Conservation (phyloP, 1,140 invertebrate species). For the Solenopsis fugax region DNA sequence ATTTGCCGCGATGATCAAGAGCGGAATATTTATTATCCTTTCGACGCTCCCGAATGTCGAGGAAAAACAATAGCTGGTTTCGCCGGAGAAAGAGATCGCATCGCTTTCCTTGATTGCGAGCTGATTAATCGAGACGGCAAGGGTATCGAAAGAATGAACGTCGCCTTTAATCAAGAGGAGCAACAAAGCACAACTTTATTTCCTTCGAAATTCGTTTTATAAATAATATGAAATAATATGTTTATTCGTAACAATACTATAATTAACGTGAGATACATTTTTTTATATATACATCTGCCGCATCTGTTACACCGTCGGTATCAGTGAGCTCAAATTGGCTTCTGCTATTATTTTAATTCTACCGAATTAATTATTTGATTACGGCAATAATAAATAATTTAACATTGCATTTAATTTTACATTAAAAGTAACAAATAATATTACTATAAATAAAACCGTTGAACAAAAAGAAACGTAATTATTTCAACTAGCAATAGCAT, state of each 20-base stretch:
- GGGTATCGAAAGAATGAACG: slow-evolving; percentile 27
- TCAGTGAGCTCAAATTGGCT: not conserved
- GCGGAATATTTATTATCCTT: slow-evolving; percentile 59
- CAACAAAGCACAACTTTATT: slow-evolving; percentile 3
- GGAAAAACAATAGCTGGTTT: slow-evolving; percentile 45
- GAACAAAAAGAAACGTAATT: slow-evolving; percentile 9
- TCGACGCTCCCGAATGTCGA: slow-evolving; percentile 3
- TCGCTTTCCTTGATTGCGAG: slow-evolving; percentile 29
- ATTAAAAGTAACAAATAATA: not conserved
- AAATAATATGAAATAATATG: not conserved
- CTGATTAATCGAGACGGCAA: slow-evolving; percentile 32
- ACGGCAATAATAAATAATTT: not conserved
- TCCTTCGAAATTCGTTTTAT: not conserved
- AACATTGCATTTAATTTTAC: slow-evolving; percentile 4
- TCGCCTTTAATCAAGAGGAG: slow-evolving; percentile 9
- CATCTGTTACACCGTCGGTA: not conserved
- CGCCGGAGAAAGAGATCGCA: slow-evolving; percentile 17
- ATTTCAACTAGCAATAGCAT: not conserved
- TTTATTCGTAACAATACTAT: not conserved
- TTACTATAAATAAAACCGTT: not conserved
- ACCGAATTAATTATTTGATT: not conserved
- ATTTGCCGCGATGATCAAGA: slow-evolving; percentile 47
- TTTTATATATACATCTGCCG: not conserved
- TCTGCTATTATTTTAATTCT: not conserved
- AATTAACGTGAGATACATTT: slow-evolving; percentile 7